Evolutionary conservation across 2,888 invertebrate species (phyloP).

Genomic region (Eristalinus aeneus): DNA sequence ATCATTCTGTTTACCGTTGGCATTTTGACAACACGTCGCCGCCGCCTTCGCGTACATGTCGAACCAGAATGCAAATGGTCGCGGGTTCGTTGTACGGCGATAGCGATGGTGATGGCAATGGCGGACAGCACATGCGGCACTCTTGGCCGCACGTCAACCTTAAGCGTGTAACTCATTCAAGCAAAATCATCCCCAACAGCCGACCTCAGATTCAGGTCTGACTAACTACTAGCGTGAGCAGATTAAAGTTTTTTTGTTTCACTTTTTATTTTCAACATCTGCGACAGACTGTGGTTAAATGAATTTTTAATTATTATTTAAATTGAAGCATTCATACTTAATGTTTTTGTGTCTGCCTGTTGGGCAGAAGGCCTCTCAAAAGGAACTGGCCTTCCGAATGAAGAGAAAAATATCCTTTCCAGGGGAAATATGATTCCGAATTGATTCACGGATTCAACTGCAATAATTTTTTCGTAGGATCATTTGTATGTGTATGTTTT

Average conservation of each 20-base stretch:
- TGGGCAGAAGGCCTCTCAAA: not conserved
- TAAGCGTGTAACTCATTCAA: conserved; percentile 58
- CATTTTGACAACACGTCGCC: conserved; percentile 54
- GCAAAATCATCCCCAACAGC: conserved; percentile 33
- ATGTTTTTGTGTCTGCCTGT: conserved; percentile 36
- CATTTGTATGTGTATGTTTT: too few relatives aligned
- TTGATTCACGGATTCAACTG: not conserved
- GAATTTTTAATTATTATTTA: conserved; percentile 69
- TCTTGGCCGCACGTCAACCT: conserved; percentile 37
- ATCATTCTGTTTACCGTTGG: conserved; percentile 66
- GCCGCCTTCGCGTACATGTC: conserved; percentile 26
- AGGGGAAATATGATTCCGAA: conserved; percentile 26
- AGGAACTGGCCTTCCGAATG: conserved; percentile 3
- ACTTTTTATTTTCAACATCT: not conserved
- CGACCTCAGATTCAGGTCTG: not conserved
- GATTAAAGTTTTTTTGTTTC: not conserved
- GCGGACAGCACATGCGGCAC: not conserved
- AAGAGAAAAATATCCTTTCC: conserved; percentile 28
- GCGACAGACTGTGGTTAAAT: conserved; percentile 35
- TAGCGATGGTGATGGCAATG: not conserved
- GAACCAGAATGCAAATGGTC: conserved; percentile 23
- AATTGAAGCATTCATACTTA: conserved; percentile 37
- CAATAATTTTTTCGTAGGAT: conserved; percentile 20
- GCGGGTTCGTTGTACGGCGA: not conserved
- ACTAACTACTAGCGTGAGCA: not conserved